These are phyloP conservation scores for Dicrurus megarhynchus DNA, from an alignment of 2,113 vertebrate genomes.

Conservation along the genomic window DNA sequence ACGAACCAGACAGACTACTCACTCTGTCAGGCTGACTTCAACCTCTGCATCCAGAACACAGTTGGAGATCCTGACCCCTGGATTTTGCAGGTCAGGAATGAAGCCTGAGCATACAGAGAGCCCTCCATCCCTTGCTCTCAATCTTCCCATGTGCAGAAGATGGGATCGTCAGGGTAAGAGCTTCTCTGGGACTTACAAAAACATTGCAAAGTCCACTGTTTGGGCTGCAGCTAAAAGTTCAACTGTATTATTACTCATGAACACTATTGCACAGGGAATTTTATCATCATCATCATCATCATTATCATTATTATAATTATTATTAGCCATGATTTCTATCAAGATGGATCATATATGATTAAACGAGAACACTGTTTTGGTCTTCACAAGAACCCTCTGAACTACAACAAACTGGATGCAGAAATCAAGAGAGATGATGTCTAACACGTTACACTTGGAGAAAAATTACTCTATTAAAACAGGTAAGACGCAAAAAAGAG, in stretches of 20 bases:
- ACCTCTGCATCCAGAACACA: not conserved
- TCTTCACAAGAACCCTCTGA: not conserved
- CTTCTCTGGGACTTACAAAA: not conserved
- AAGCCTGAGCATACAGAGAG: not conserved
- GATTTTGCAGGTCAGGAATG: accelerated
- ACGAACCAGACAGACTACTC: not conserved
- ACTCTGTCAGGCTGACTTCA: not conserved
- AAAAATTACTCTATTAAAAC: not conserved
- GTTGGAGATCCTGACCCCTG: not conserved
- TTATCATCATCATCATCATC: not conserved
- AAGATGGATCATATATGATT: not conserved
- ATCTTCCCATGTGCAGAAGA: not conserved
- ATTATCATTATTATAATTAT: not conserved
- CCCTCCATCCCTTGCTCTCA: not conserved
- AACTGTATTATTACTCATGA: not conserved
- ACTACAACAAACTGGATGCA: not conserved
- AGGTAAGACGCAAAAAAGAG: not conserved
- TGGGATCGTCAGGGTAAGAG: not conserved
- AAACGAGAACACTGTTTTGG: not conserved
- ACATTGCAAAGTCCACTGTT: not conserved
- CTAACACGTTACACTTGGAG: not conserved
- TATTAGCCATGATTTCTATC: not conserved
- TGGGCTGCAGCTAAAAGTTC: not conserved
- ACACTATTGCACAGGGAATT: not conserved
- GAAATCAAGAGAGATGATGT: not conserved